Evolutionary conservation across 2,113 vertebrate genomes (phyloP).

Genomic region (Typhlomys cinereus): DNA sequence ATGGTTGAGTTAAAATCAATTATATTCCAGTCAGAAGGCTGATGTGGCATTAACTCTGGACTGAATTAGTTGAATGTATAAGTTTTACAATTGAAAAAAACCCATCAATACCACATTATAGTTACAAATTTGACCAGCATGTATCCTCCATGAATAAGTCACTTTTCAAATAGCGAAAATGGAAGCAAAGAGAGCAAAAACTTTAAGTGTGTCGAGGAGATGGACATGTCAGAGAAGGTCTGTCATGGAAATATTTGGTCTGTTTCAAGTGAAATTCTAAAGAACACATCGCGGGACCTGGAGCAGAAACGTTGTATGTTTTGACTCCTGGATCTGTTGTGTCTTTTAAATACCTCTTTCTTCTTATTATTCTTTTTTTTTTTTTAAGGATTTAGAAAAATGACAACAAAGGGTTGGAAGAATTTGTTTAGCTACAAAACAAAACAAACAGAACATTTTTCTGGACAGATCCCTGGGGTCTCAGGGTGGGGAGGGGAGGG

Average conservation of each 20-base stretch:
- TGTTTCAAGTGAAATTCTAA: slow-evolving; percentile 33
- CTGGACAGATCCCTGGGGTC: slow-evolving; percentile 48
- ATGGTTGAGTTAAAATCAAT: not conserved
- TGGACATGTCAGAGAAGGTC: not conserved
- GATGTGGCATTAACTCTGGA: not conserved
- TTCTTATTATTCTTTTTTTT: not conserved
- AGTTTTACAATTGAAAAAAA: not conserved
- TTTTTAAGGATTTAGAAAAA: slow-evolving; percentile 72
- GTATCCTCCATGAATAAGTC: not conserved
- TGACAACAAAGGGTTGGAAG: slow-evolving; percentile 74
- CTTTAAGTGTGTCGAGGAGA: not conserved
- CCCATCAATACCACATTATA: not conserved
- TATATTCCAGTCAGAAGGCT: not conserved
- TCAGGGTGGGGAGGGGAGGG: too few relatives aligned
- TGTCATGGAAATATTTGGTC: not conserved
- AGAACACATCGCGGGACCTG: not conserved
- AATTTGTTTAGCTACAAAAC: slow-evolving; percentile 79
- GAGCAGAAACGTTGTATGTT: slow-evolving; percentile 52
- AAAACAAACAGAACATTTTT: slow-evolving; percentile 79
- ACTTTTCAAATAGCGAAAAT: not conserved
- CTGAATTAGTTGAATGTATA: not conserved
- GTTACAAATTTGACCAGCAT: not conserved
- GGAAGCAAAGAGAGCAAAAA: not conserved
- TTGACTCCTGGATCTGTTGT: slow-evolving; percentile 53
- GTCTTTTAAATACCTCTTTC: slow-evolving; percentile 45